Conservation (phyloP, 1,140 invertebrate species). For the Hylaeus volcanicus region DNA sequence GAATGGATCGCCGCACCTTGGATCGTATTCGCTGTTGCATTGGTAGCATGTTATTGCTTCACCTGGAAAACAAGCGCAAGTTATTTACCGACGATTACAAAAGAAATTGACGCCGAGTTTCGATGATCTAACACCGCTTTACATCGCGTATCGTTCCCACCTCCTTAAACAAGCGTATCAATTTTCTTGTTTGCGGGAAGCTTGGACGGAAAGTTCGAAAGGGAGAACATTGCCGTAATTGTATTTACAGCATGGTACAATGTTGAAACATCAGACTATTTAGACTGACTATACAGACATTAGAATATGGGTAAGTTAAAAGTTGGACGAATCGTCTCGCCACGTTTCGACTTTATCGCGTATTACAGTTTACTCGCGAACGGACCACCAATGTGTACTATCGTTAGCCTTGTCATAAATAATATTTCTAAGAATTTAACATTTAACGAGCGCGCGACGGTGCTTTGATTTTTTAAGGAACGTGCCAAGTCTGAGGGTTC, state of each 20-base stretch:
- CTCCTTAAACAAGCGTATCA: no score
- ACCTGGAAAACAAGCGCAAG: slow-evolving; percentile 74
- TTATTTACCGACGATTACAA: background rate
- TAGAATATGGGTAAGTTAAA: slow-evolving; percentile 19
- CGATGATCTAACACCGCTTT: no score
- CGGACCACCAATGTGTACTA: slow-evolving; percentile 22
- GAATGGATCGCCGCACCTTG: slow-evolving; percentile 92
- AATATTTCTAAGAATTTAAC: no score
- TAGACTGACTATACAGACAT: background rate
- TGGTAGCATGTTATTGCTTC: slow-evolving; percentile 86
- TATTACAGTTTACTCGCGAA: slow-evolving; percentile 4
- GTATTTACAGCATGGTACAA: background rate
- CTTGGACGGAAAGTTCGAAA: background rate
- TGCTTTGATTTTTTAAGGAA: background rate
- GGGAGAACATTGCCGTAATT: background rate
- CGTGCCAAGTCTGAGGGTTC: slow-evolving; percentile 20
- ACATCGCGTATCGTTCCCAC: no score
- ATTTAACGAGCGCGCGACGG: background rate
- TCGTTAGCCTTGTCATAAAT: no score
- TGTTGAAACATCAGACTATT: background rate
- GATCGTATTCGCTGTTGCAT: slow-evolving; percentile 92
- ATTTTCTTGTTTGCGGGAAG: background rate
- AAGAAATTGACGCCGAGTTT: no score
- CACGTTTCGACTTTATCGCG: background rate
- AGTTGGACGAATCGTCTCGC: slow-evolving; percentile 1